Percentiles rank a stretch among this genome's conserved stretches.
phyloP scores from a whole-genome alignment of 2,113 vertebrate species.

The Vidua macroura region DNA sequence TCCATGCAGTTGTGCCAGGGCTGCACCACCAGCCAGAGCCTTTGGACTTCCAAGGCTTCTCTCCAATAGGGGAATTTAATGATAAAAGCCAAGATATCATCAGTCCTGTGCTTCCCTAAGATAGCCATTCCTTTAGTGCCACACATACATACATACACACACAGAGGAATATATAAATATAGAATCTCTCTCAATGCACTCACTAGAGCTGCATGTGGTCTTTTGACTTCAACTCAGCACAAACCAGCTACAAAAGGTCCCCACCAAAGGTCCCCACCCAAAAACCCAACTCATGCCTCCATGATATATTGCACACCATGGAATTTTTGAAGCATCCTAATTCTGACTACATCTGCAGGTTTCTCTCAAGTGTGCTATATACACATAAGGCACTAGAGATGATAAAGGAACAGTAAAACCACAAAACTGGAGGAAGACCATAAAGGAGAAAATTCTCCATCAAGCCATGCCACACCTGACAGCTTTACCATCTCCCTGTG shows the following conservation, averaged over 20 bases:
- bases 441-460: neutral
- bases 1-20: neutral
- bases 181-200: neutral
- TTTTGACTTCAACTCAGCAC: neutral
- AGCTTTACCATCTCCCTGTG: neutral
- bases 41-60: neutral
- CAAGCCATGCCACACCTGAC: conserved; percentile 1
- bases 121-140: neutral
- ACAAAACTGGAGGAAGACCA: neutral
- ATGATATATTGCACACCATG: accelerated
- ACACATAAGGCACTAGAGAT: neutral
- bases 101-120: neutral
- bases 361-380: neutral
- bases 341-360: neutral
- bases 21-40: neutral
- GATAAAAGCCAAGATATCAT: neutral
- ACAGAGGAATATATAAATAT: neutral
- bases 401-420: neutral
- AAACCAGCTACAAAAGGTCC: neutral
- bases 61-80: neutral
- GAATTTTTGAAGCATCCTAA: neutral
- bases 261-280: neutral
- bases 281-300: neutral
- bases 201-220: neutral
- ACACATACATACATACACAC: accelerated